Evolutionary conservation across 2,888 invertebrate species (phyloP), one percentile per base, ranked within the genome.

Genomic region (Zygothrica quintamaculata): DNA sequence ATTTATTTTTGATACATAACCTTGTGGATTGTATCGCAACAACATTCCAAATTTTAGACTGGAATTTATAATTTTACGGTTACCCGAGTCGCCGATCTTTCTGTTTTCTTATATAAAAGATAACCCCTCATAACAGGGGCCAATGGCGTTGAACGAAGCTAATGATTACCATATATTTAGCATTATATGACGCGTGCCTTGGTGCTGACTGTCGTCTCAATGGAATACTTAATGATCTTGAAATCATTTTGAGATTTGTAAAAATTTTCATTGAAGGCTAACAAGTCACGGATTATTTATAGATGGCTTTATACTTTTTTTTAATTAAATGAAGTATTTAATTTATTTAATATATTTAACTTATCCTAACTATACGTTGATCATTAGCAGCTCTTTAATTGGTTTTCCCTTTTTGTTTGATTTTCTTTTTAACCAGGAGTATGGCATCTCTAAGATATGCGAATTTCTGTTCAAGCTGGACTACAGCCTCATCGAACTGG

Each of bases 391-490:
- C 11, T 12, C 9, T 8, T 12, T 12, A 12, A 8, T 2, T 34
- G 34, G 5, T 31, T 11, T 29, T 13, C 3, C 9, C 3, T 4
- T 6, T 5, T n/a, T 16, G 9, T 36, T 91, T 91, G n/a, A n/a
- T n/a, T n/a, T n/a, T n/a, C n/a, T n/a, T n/a, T n/a, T n/a, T n/a
- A n/a, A n/a, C n/a, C 88, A 94, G 94, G 92, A 92, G 72, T 92
- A 92, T 74, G 91, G 90, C 62, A 92, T 93, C 65, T 92, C 93
- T 91, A 92, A 93, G 79, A 93, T 92, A 89, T 95, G 95, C 89
- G 90, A 94, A 74, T 90, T 92, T 39, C 92, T 96, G 12, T 93
- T 94, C 84, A 93, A 93, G 77, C 90, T 93, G 68, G 95, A 96
- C 90, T 95, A 95, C 89, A 93, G 92, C 75, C 91, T 93, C 76